Percentiles rank a stretch among this genome's conserved stretches.
These are phyloP conservation scores for Steinernema hermaphroditum DNA, from an alignment of 2,888 invertebrate species.

Conservation along the genomic window DNA sequence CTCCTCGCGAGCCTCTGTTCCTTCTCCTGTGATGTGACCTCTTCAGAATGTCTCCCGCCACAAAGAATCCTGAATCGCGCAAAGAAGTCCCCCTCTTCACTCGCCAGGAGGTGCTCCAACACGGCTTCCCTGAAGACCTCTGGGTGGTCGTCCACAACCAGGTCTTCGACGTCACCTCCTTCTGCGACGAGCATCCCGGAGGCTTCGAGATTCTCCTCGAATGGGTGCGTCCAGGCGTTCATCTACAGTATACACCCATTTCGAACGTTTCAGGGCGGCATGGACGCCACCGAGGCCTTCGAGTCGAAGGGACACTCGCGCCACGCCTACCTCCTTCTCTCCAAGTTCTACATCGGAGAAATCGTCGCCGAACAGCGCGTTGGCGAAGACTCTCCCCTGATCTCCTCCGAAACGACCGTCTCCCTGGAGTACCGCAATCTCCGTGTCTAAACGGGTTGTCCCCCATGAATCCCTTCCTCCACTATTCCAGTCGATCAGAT, in stretches of 20 bases:
- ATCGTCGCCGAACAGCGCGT: background rate
- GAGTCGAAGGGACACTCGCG: conserved; percentile 55
- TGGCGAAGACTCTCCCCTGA: background rate
- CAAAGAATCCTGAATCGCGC: background rate
- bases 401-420: background rate
- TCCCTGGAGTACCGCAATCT: background rate
- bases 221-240: conserved; percentile 37
- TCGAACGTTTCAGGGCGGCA: conserved; percentile 51
- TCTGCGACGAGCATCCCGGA: conserved; percentile 41
- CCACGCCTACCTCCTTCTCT: background rate
- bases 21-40: no score
- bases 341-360: conserved; percentile 2
- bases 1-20: no score
- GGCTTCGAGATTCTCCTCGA: conserved; percentile 43
- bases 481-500: background rate
- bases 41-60: background rate
- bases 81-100: background rate
- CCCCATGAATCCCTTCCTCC: background rate
- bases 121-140: background rate
- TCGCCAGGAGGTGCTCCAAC: conserved; percentile 11
- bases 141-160: conserved; percentile 44
- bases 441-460: background rate
- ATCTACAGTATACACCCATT: background rate
- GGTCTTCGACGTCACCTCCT: conserved; percentile 46
- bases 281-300: conserved; percentile 58